Evolutionary conservation across 2,113 vertebrate genomes (phyloP), one percentile per base, ranked within the genome.

Genomic region (Petrocephalus microphthalmus): DNA sequence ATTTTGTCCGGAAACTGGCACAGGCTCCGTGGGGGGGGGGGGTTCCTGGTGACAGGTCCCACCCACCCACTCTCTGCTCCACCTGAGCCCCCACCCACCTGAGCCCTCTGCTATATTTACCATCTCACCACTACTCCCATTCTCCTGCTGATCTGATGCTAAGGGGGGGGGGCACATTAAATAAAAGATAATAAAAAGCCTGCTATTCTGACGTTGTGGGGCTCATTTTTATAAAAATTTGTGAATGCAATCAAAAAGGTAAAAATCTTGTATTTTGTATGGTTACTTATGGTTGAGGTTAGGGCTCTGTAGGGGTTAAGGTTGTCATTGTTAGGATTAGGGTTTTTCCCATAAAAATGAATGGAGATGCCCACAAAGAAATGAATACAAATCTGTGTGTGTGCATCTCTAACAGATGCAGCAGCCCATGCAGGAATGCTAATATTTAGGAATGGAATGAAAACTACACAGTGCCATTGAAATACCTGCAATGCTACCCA

Each of bases 391-490:
- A 64, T 3, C 7, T 57, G 51, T 37, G 74, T 7, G 91, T 89
- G 89, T 87, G 91, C 3, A 5, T 33, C 20, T 91, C 91, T 90
- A 82, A 84, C n/a, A 54, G 89, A 89, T 88, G 87, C 90, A 51
- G 17, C 91, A 86, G 13, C 13, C 88, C 87, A 92, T 85, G 82
- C 88, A 87, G 91, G 91, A 95, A 94, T 93, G 93, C 92, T 94
- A 94, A 94, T 94, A 92, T 95, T 95, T 92, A 94, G 74, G 91
- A 89, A 92, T 93, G 92, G 92, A 93, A 92, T 89, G 91, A 91
- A 93, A 93, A 94, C 93, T 90, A 93, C 92, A 92, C 92, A 93
- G 89, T 92, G 87, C 86, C 45, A 90, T 87, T 92, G 85, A 89
- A 93, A 94, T 93, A 93, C 93, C 92, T 94, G 93, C 84, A 81